Evolutionary conservation across 2,888 invertebrate genomes (phyloP), one percentile per base, ranked within the genome.

Genomic region (Leptinotarsa rubiginosa): DNA sequence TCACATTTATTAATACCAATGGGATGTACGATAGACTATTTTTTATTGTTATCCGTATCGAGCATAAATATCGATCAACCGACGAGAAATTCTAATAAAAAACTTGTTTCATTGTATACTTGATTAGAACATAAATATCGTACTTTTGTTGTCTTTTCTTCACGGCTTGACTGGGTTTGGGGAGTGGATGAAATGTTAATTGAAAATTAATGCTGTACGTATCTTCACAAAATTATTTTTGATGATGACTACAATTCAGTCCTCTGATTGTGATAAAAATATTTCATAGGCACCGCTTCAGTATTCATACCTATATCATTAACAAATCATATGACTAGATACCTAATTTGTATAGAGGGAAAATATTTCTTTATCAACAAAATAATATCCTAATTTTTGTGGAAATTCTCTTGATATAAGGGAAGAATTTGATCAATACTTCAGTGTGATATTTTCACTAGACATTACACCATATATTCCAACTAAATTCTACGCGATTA

Each of bases 1-100:
- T 80, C 80, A 77, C 79, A 77, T 80, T 79, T 78, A 79, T 80
- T 80, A 80, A 78, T 79, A 79, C 76, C 73, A 74, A 72, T 77
- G 74, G 75, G 77, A 77, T 72, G 75, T 75, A 70, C 69, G 62
- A 74, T 70, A 70, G 69, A 75, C 56, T 73, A 71, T 75, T 78
- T 76, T 78, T 76, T 76, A 75, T 78, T 78, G 62, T 62, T 62
- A 62, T 62, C 62, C 62, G 16, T 41, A 62, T 16, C 62, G 62
- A 62, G 15, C 56, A 66, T 47, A 65, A 65, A 73, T 73, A 69
- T 69, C 65, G 69, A 69, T 73, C 73, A 65, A 64, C 22, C 68
- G 47, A 16, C 65, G 64, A 69, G 67, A 69, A 72, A 71, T 71
- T 71, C 56, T 56, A 54, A 65, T 65, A 25, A 69, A 65, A 73